Conservation (phyloP, 1,140 invertebrate species). For the Acromyrmex echinatior region DNA sequence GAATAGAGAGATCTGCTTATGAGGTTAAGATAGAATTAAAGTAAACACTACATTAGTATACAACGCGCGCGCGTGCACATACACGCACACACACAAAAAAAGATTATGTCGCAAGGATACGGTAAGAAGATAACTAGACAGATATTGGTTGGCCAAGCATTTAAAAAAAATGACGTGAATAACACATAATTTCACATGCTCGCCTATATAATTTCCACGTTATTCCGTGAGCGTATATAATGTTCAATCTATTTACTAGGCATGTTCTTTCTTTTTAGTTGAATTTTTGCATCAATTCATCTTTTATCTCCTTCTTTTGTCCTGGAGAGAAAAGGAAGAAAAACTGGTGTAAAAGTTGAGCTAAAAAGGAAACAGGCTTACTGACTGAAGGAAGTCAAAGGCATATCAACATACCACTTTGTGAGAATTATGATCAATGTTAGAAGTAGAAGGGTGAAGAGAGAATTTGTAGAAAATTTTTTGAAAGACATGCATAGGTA, state of each 20-base stretch:
- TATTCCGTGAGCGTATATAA: not conserved
- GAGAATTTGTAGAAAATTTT: not conserved
- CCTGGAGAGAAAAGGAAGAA: too few relatives aligned
- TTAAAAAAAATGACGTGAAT: not conserved
- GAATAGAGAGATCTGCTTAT: not conserved
- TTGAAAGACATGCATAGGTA: not conserved
- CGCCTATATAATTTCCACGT: not conserved
- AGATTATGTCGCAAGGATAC: not conserved
- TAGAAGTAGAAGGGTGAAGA: conserved; percentile 42
- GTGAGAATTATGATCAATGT: conserved; percentile 33
- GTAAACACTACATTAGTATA: not conserved
- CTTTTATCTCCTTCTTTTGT: too few relatives aligned
- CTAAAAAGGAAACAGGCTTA: too few relatives aligned
- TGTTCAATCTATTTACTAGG: not conserved
- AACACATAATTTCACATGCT: not conserved
- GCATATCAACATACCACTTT: not conserved
- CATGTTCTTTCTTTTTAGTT: too few relatives aligned
- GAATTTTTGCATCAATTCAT: too few relatives aligned
- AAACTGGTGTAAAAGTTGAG: too few relatives aligned
- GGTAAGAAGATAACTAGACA: not conserved
- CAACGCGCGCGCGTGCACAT: too few relatives aligned
- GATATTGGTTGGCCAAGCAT: not conserved
- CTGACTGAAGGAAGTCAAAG: conserved; percentile 7
- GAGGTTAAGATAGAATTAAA: not conserved
- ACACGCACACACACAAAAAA: not conserved